Evolutionary conservation across 2,888 invertebrate species (phyloP), one percentile per base, ranked within the genome.

Genomic region (Crematogaster levior): DNA sequence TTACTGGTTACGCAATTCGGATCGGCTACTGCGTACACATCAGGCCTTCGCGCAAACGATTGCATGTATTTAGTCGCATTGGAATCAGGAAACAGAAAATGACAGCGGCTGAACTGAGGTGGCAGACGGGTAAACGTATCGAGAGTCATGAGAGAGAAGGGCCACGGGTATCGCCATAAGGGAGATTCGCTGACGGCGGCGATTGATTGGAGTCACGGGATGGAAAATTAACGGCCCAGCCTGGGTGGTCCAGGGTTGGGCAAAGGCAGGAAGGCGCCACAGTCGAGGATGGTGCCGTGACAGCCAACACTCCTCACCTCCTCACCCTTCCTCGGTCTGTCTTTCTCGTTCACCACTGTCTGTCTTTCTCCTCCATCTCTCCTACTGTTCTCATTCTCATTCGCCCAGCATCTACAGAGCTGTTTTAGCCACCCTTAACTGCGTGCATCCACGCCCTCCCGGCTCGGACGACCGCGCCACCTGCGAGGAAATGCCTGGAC

Each of bases 171-270:
- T 80, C 85, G 85, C 81, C 86, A 88, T 90, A 87, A 88, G 90
- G 88, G 91, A 90, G 90, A 90, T 88, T 87, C 90, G 91, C 90
- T 93, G 93, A 93, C 93, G 93, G 88, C 86, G 86, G 92, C 90
- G 94, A 94, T 94, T 94, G 94, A 94, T 94, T 93, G 94, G 93
- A 93, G 93, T 93, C 93, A 93, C 93, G 93, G 92, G 94, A 93
- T 93, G 93, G 94, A 94, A 94, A 94, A 94, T 94, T 94, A 94
- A 94, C 94, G 94, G 93, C 93, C 93, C 91, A 88, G 91, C 90
- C 90, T 86, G 90, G 90, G 80, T 86, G 89, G 91, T 88, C 86
- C 88, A 87, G 85, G 86, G 86, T 82, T 68, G 86, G 84, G 88
- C 84, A 89, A 87, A 90, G 90, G 88, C 84, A 90, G 90, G 85